Conservation (phyloP, 2,797 vertebrate species). For the Sebastes nivosus region DNA sequence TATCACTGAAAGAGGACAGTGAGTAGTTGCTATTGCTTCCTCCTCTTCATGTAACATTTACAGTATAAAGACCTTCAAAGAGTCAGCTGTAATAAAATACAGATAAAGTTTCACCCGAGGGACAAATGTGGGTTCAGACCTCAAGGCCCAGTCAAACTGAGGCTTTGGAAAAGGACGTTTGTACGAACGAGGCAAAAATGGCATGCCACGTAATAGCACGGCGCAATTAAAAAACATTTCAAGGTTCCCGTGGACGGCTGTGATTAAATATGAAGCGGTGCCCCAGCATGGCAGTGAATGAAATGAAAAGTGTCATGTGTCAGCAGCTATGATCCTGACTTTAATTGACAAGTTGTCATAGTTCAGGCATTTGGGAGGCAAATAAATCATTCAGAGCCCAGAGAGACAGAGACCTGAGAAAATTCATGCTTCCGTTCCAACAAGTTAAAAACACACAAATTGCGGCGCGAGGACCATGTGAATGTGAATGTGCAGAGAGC, state of each 20-base stretch:
- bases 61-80: constrained; percentile 28
- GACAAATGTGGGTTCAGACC: constrained; percentile 6
- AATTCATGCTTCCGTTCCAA: constrained; percentile 41
- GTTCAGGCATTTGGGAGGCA: constrained; percentile 69
- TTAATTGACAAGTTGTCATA: constrained; percentile 83
- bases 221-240: constrained; percentile 40
- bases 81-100: constrained; percentile 35
- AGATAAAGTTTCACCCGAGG: constrained; percentile 21
- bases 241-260: constrained; percentile 48
- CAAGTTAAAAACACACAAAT: constrained; percentile 29
- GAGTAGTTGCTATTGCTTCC: constrained; percentile 16
- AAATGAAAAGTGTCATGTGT: constrained; percentile 81
- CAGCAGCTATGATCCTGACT: constrained; percentile 75
- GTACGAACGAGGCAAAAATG: constrained; percentile 10
- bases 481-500: constrained; percentile 18
- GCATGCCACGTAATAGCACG: constrained; percentile 19
- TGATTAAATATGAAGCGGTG: constrained; percentile 72
- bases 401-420: constrained; percentile 63
- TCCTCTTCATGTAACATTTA: constrained; percentile 18
- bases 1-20: constrained; percentile 17
- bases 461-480: constrained; percentile 6
- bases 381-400: constrained; percentile 72
- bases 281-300: constrained; percentile 61
- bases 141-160: constrained; percentile 13
- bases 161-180: constrained; percentile 23